These are phyloP conservation scores for Epizoanthus stellaris DNA, from an alignment of 92 coral and sea anemone genomes.

Conservation along the genomic window DNA sequence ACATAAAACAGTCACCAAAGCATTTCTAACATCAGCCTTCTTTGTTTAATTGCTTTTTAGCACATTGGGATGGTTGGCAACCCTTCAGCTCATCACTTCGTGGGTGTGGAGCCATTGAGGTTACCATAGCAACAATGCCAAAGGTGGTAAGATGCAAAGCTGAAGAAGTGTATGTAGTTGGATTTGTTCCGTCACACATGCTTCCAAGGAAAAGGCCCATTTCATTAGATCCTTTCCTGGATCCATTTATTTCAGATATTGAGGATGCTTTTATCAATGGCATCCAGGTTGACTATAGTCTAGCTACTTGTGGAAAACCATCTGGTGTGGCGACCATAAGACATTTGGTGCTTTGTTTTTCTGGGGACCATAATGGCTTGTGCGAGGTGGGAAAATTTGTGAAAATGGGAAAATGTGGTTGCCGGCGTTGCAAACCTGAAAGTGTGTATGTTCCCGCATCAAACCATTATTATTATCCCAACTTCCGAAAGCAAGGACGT, in stretches of 20 bases:
- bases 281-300: slow-evolving; percentile 64
- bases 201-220: slow-evolving; percentile 63
- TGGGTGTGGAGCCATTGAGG: slow-evolving; percentile 63
- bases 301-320: slow-evolving; percentile 52
- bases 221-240: slow-evolving; percentile 70
- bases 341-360: slow-evolving; percentile 65
- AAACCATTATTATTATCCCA: slow-evolving; percentile 64
- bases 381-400: slow-evolving; percentile 70
- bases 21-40: neutral
- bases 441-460: slow-evolving; percentile 54
- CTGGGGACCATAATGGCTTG: slow-evolving; percentile 76
- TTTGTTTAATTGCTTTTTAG: slow-evolving; percentile 28
- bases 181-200: slow-evolving; percentile 69
- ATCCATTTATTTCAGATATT: slow-evolving; percentile 68
- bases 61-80: slow-evolving; percentile 72
- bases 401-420: slow-evolving; percentile 61
- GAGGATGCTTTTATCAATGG: slow-evolving; percentile 76
- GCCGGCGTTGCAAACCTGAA: slow-evolving; percentile 60
- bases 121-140: slow-evolving; percentile 60
- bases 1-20: neutral
- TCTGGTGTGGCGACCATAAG: slow-evolving; percentile 60
- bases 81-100: slow-evolving; percentile 48
- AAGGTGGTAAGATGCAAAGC: slow-evolving; percentile 50
- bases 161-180: slow-evolving; percentile 76
- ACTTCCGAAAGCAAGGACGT: slow-evolving; percentile 48